A percentile compares a stretch with the other conserved stretches of the same genome.
Evolutionary conservation across 2,888 invertebrate genomes (phyloP).

Genomic region (Oscheius myriophilus): DNA sequence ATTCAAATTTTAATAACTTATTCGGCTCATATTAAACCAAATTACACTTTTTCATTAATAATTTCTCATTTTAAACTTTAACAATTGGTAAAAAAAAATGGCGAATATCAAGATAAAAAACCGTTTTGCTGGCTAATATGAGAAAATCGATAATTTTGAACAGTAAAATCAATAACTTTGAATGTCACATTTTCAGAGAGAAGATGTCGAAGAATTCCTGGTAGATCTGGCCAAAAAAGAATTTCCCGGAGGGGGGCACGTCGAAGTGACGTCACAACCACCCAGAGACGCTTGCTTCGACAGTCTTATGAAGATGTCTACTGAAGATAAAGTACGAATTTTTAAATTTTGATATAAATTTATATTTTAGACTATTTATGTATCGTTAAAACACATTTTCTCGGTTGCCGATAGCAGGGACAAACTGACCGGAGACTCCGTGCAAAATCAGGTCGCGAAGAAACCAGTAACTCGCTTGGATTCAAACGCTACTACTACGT

Average conservation of each 20-base stretch:
- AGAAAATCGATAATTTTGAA: too few species aligned
- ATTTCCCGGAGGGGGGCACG: constrained; percentile 24
- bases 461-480: constrained; percentile 13
- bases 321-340: constrained; percentile 26
- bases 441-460: not conserved
- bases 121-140: too few species aligned
- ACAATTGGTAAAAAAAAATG: too few species aligned
- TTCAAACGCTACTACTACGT: constrained; percentile 26
- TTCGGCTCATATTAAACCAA: too few species aligned
- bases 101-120: too few species aligned
- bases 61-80: too few species aligned
- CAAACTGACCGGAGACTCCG: constrained; percentile 3
- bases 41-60: too few species aligned
- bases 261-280: constrained; percentile 24
- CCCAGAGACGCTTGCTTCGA: constrained; percentile 24
- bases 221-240: constrained; percentile 21
- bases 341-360: too few species aligned
- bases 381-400: constrained; percentile 16
- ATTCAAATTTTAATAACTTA: too few species aligned
- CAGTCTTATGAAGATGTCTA: constrained; percentile 27
- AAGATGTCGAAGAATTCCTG: constrained; percentile 24
- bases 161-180: not conserved
- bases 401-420: constrained; percentile 13
- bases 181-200: constrained; percentile 9
- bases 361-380: constrained; percentile 18